Base-by-base conservation (phyloP, 2,888 invertebrate genomes). In the Chymomyza fuscimana region DNA sequence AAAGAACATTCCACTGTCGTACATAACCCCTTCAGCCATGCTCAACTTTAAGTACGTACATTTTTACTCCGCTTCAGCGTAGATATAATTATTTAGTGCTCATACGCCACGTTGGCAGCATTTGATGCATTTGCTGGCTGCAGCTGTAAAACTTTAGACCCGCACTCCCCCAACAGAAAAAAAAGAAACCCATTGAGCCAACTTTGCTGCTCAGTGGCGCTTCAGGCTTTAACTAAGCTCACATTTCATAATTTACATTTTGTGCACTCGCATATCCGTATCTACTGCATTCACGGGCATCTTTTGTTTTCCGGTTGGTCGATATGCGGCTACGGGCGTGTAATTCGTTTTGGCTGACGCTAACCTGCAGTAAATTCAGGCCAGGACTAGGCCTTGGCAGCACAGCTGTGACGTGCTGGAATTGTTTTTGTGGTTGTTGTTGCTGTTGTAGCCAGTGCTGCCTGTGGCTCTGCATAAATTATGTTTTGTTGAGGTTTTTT, bases 51-150 rank as follows among this genome's bases (percentile, higher is more conserved):
- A 32, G 32, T 32, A 32, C 22, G 22, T 25, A 12, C 22, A 46
- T 51, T 46, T 19, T 46, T 54, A 15, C 36, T 74, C 69, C 32
- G 58, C 59, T 69, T 72, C 82, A 70, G 65, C 76, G 74, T 74
- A 77, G 72, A 73, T 75, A 70, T 87, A 88, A 85, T 87, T 82
- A 81, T 87, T 87, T 87, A 88, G 70, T 69, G 77, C 82, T 78
- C 82, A 84, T 85, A 84, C 88, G 85, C 76, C 87, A 78, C 80
- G 78, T 84, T 63, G 73, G 50, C 59, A 4, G 51, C 56, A 56
- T 2, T 64, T 56, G 51, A 29, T 40, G 54, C 52, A 4, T 54
- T n/a, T n/a, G 16, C 52, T 19, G 16, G 7, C 7, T 16, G 15
- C 16, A 12, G 36, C 60, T 36, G 29, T 19, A 58, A 29, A 58